Base-by-base conservation (phyloP, 2,113 vertebrate species). In the Microcebus lehilahytsara region DNA sequence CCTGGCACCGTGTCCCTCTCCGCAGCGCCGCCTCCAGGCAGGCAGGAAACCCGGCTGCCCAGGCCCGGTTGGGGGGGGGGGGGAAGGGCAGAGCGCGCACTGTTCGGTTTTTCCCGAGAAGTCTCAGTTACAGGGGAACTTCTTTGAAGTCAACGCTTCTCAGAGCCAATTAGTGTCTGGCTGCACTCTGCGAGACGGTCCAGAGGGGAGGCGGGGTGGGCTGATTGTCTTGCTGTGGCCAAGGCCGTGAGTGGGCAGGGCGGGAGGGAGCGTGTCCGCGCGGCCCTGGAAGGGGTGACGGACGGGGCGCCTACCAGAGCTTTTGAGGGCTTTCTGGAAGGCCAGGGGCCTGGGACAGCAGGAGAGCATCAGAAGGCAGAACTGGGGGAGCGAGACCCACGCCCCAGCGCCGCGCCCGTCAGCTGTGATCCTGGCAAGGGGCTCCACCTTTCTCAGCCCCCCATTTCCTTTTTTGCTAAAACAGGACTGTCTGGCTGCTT, bases 61-160 rank as follows among this genome's bases (percentile, higher is more conserved):
- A 16, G 51, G 40, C 23, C 34, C 22, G 0, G 9, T 37, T 2
- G 37, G 37, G 37, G 37, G 37, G 37, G 37, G 37, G 37, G 37
- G 37, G 37, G 37, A 40, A 42, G 79, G 27, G 20, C 75, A 51
- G 30, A 16, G 32, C 9, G 7, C 16, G 17, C n/a, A 11, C 49
- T 91, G 83, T 95, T 97, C 93, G 72, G 84, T 93, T 79, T 81
- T 78, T 75, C 86, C 77, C 13, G 46, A 93, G 71, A 92, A 87
- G 66, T 81, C 84, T 86, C 75, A 74, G 64, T 85, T 92, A 0
- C 0, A 0, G 40, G 84, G 87, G 96, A 96, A 81, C 83, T 42
- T 95, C 92, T 92, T 85, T 85, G 79, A 93, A 95, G 95, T 88
- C 79, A 87, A 95, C 90, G 92, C 96, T 98, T 88, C 80, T 84